A percentile compares a stretch with the other conserved stretches of the same genome.
phyloP scores from a whole-genome alignment of 2,797 vertebrate genomes.

The Cirrhinus mrigala region DNA sequence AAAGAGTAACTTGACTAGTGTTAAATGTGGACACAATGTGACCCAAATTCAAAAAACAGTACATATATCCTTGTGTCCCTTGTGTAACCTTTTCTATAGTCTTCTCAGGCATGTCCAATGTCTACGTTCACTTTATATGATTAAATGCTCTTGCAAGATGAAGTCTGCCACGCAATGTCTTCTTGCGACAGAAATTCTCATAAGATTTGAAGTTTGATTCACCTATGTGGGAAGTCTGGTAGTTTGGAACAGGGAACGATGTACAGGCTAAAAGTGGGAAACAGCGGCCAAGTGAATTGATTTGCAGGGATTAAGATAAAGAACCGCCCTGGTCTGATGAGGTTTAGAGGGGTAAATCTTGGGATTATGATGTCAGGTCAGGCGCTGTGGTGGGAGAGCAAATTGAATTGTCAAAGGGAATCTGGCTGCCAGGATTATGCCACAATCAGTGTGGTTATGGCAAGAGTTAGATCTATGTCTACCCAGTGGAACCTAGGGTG shows the following conservation, averaged over 20 bases:
- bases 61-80: not conserved
- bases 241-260: slow-evolving; percentile 47
- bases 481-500: slow-evolving; percentile 41
- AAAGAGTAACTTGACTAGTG: not conserved
- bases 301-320: slow-evolving; percentile 82
- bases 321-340: slow-evolving; percentile 65
- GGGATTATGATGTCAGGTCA: slow-evolving; percentile 84
- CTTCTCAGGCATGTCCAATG: not conserved
- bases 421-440: slow-evolving; percentile 69
- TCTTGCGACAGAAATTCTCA: not conserved
- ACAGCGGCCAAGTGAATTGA: slow-evolving; percentile 75
- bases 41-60: not conserved
- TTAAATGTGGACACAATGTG: not conserved
- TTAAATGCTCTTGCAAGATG: slow-evolving; percentile 25
- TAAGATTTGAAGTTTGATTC: not conserved
- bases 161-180: slow-evolving; percentile 40
- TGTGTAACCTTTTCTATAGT: not conserved
- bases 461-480: slow-evolving; percentile 61
- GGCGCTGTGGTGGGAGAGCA: slow-evolving; percentile 66
- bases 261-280: slow-evolving; percentile 50
- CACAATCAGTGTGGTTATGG: slow-evolving; percentile 62
- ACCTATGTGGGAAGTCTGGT: not conserved
- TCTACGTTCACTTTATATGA: slow-evolving; percentile 18
- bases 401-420: slow-evolving; percentile 76
- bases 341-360: slow-evolving; percentile 81